phyloP scores from a whole-genome alignment of 2,113 vertebrate species.

The Coturnix japonica region DNA sequence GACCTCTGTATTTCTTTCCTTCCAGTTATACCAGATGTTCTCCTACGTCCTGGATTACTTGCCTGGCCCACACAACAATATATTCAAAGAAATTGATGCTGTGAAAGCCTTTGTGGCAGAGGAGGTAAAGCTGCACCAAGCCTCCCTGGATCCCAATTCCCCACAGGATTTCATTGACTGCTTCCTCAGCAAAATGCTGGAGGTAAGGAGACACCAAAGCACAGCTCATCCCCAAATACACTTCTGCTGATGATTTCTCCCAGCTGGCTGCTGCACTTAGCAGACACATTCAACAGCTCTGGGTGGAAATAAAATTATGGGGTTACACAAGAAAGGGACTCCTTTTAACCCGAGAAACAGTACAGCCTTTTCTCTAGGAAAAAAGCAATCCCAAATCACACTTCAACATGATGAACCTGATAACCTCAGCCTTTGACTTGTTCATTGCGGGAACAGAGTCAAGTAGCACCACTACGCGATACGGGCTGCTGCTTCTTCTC shows the following conservation, averaged over 20 bases:
- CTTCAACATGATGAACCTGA: slow-evolving; percentile 41
- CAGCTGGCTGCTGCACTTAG: neutral
- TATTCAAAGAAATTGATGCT: slow-evolving; percentile 48
- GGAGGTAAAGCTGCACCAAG: slow-evolving; percentile 77
- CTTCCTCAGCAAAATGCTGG: slow-evolving; percentile 79
- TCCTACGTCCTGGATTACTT: slow-evolving; percentile 72
- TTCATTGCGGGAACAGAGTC: slow-evolving; percentile 18
- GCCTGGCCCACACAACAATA: slow-evolving; percentile 75
- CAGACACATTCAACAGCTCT: neutral
- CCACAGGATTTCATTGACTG: slow-evolving; percentile 85
- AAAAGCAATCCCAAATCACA: neutral
- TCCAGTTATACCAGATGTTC: slow-evolving; percentile 83
- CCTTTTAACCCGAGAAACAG: neutral
- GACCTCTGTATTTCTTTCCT: neutral
- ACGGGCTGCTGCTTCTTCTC: slow-evolving; percentile 45
- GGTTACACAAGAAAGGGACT: neutral
- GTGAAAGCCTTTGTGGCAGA: slow-evolving; percentile 71
- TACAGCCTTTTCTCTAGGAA: slow-evolving; percentile 25
- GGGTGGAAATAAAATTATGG: neutral
- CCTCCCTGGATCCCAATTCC: slow-evolving; percentile 70
- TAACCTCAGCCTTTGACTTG: neutral
- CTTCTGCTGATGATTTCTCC: no score
- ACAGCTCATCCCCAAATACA: neutral
- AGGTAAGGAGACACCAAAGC: slow-evolving; percentile 66
- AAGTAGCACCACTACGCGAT: slow-evolving; percentile 4